Conservation (phyloP, 2,113 vertebrate species). For the Eretmochelys imbricata region DNA sequence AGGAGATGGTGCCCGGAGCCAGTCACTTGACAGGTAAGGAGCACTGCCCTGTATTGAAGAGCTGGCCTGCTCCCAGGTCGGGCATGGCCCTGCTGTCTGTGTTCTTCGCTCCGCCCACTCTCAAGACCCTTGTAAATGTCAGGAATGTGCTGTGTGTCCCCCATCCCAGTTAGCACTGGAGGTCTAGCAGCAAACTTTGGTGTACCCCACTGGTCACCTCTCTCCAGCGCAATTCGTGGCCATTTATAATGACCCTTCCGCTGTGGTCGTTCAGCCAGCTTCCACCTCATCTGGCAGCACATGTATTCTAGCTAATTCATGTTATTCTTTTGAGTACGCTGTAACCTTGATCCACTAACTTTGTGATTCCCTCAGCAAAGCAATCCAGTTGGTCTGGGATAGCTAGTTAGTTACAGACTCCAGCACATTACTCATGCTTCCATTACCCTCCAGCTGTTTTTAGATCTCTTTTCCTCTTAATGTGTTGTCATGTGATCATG, state of each 20-base stretch:
- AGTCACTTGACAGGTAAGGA: conserved; percentile 63
- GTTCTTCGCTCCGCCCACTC: neutral
- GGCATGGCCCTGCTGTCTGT: neutral
- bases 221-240: too few species aligned
- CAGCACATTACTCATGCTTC: neutral
- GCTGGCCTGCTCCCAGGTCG: neutral
- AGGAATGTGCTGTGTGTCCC: too few species aligned
- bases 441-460: neutral
- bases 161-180: too few species aligned
- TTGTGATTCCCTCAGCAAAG: neutral
- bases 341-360: neutral
- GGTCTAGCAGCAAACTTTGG: too few species aligned
- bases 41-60: neutral
- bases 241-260: neutral
- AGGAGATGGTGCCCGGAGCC: conserved; percentile 41
- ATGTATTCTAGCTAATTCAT: too few species aligned
- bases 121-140: too few species aligned
- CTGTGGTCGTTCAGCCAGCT: too few species aligned
- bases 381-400: neutral
- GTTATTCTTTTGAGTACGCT: neutral
- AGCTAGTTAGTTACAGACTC: neutral
- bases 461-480: neutral
- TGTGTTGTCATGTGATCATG: neutral
- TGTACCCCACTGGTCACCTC: neutral
- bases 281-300: too few species aligned